Base-by-base conservation (phyloP, 2,797 vertebrate genomes). In the Muscicapa comitata region DNA sequence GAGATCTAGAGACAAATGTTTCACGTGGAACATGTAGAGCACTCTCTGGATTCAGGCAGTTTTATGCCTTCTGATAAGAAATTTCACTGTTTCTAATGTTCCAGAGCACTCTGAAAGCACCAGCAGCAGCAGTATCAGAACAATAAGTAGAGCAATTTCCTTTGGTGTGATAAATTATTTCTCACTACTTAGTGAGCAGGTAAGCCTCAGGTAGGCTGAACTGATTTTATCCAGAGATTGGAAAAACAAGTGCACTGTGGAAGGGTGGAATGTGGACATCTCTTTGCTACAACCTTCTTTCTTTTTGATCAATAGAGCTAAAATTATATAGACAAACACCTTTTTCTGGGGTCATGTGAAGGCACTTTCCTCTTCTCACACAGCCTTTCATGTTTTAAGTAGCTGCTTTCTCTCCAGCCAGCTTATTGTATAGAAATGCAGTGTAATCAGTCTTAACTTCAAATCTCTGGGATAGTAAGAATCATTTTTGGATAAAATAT, bases 81-180 rank as follows among this genome's bases (percentile, higher is more conserved):
- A 68, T 62, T 4, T 23, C 53, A 38, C 35, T 43, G 15, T 83
- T 92, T 74, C 45, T 83, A 3, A 51, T 72, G 33, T 82, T 95
- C 50, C 77, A 77, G 55, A 81, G 63, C 50, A 29, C 62, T 75
- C 38, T 25, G 43, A 90, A 71, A 53, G 53, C 1, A 4, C 35
- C 54, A 89, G 29, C 15, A 77, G 42, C 40, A 76, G 7, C 40
- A 43, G 20, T 37, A 31, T 77, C 20, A 58, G 28, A 28, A 77
- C 72, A 94, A 58, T 74, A 80, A 89, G 63, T 40, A 48, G 35
- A 90, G 12, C 26, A 42, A 48, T 91, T 92, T 89, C 65, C 72
- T 94, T 65, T 89, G 72, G 11, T 76, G n/a, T 65, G 73, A 26
- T 88, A 72, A 91, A 86, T 95, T 67, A 83, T 89, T 80, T 88